phyloP scores from a whole-genome alignment of 2,888 invertebrate genomes.

The Cantharis rufa region DNA sequence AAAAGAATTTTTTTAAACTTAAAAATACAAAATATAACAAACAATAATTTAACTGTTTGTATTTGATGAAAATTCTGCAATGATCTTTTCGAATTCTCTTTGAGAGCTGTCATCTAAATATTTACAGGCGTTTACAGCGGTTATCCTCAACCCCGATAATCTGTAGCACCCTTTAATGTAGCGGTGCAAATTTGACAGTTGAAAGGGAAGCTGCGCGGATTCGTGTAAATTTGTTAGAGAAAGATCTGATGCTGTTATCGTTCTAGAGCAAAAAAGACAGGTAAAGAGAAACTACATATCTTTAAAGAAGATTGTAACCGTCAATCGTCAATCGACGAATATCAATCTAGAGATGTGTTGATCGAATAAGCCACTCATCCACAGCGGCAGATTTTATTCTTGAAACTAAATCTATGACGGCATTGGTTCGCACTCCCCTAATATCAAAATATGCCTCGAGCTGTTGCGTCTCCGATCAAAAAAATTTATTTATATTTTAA shows the following conservation, averaged over 20 bases:
- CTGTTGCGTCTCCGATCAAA: constrained; percentile 22
- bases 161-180: constrained; percentile 32
- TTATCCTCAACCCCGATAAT: constrained; percentile 34
- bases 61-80: constrained; percentile 17
- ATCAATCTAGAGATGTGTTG: constrained; percentile 36
- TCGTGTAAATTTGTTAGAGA: constrained; percentile 22
- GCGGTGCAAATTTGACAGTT: constrained; percentile 26
- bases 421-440: constrained; percentile 25
- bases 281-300: constrained; percentile 14
- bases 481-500: neutral
- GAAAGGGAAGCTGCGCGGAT: constrained; percentile 20
- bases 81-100: constrained; percentile 8
- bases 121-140: constrained; percentile 36
- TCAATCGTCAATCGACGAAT: constrained; percentile 36
- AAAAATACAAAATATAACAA: neutral
- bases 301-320: constrained; percentile 19
- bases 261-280: constrained; percentile 12
- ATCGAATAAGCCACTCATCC: constrained; percentile 35
- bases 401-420: constrained; percentile 21
- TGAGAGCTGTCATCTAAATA: constrained; percentile 33
- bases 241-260: constrained; percentile 4
- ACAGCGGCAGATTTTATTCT: constrained; percentile 29
- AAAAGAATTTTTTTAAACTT: neutral
- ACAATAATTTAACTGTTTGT: constrained; percentile 14
- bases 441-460: constrained; percentile 15